Base-by-base conservation (phyloP, 1,140 invertebrate species). In the Dryas iulia region DNA sequence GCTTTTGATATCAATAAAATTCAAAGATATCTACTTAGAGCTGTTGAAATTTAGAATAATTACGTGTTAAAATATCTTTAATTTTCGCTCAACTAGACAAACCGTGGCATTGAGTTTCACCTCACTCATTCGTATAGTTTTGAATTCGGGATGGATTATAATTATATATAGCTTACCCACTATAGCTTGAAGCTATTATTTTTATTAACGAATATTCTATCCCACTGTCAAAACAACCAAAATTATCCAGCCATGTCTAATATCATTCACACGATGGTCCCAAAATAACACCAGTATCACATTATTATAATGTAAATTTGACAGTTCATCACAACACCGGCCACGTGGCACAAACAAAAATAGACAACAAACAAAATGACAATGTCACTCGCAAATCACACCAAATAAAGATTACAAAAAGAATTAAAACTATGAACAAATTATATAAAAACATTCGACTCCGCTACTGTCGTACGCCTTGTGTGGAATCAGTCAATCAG, bases 401-500 rank as follows among this genome's bases (percentile, higher is more conserved):
- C 77, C 71, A 78, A 86, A 87, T 83, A 86, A 83, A 83, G 83
- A 75, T 73, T 66, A 66, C n/a, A n/a, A n/a, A n/a, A n/a, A n/a
- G n/a, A n/a, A n/a, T n/a, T n/a, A 75, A 68, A 72, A 78, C 76
- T 74, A 79, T 78, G 71, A 76, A 81, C 78, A 84, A 88, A 90
- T 90, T 88, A 86, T 90, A 88, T 88, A 88, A 90, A 90, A 90
- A 90, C 88, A 90, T 87, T 85, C 78, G 81, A 71, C 71, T 70
- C 69, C 70, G 76, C 74, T 72, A 81, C 74, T 88, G 84, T 87
- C 89, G 86, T 86, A 86, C 82, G 81, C 80, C 84, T 85, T 89
- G 14, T 47, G 18, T 47, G 39, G 39, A 47, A 10, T 47, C 39
- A 47, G 39, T 47, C 39, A 47, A 21, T 47, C 39, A 18, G 39